Conservation (phyloP, 2,797 vertebrate species). For the Antennarius maculatus region DNA sequence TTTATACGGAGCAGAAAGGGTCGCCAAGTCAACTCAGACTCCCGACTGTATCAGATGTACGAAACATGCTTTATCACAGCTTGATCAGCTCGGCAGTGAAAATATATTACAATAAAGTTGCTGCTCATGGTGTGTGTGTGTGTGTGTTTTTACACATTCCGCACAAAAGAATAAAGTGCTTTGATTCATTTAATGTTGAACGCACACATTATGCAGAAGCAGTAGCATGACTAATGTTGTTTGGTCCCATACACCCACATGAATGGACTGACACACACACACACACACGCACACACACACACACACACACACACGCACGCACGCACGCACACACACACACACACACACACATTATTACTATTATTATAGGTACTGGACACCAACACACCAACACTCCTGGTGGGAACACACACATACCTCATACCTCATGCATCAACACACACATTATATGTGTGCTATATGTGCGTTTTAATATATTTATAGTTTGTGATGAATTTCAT, state of each 20-base stretch:
- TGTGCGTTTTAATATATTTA: conserved; percentile 38
- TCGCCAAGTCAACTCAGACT: neutral
- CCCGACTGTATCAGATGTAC: conserved; percentile 1
- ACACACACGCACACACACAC: conserved; percentile 2
- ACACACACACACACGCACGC: conserved; percentile 15
- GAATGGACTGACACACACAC: conserved; percentile 12
- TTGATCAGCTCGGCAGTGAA: neutral
- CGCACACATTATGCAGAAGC: conserved; percentile 31
- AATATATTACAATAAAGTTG: conserved; percentile 26
- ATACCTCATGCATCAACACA: neutral
- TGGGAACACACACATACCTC: neutral
- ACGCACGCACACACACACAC: conserved; percentile 11
- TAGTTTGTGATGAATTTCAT: conserved; percentile 44
- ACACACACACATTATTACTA: neutral
- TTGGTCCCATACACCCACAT: conserved; percentile 43
- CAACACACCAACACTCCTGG: neutral
- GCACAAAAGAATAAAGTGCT: conserved; percentile 23
- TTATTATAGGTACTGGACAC: conserved; percentile 11
- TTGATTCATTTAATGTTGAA: conserved; percentile 18
- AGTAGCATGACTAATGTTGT: conserved; percentile 48
- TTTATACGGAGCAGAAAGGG: neutral
- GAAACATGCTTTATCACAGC: neutral
- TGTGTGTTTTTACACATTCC: neutral
- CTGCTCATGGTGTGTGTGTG: neutral
- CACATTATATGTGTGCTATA: conserved; percentile 4